Conservation (phyloP, 2,888 invertebrate genomes). For the Chrysotoxum bicinctum region DNA sequence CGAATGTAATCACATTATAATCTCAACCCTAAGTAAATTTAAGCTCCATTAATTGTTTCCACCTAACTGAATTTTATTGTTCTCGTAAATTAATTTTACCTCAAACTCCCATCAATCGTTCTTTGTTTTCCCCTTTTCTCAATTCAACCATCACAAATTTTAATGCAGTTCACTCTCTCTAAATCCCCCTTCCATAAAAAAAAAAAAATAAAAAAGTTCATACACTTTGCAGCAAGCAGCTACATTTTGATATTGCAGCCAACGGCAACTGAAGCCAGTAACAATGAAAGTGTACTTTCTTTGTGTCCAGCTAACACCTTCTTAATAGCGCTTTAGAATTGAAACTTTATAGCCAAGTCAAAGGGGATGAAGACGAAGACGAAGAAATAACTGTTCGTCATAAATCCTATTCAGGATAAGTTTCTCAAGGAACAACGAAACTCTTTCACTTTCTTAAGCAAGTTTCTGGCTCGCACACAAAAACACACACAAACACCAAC, state of each 20-base stretch:
- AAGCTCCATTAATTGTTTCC: constrained; percentile 30
- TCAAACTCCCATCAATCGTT: constrained; percentile 22
- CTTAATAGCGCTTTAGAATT: not conserved
- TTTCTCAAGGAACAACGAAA: not conserved
- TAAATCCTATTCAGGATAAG: constrained; percentile 26
- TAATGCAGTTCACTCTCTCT: not conserved
- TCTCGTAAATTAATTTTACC: constrained; percentile 22
- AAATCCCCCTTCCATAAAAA: not conserved
- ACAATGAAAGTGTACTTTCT: constrained; percentile 16
- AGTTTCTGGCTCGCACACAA: not conserved
- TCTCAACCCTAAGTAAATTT: not conserved
- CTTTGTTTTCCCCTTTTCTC: not conserved
- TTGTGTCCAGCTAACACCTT: constrained; percentile 18
- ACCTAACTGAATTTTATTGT: constrained; percentile 29
- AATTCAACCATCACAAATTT: not conserved
- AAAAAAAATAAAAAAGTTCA: not conserved
- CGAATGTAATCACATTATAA: not conserved
- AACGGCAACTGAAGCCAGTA: not conserved
- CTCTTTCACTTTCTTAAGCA: constrained; percentile 27
- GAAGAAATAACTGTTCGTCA: constrained; percentile 13
- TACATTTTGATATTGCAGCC: not conserved
- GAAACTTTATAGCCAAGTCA: constrained; percentile 25
- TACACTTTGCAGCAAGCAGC: constrained; percentile 3
- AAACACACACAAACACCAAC: not conserved
- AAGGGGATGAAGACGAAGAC: not conserved